Evolutionary conservation across 2,113 vertebrate species (phyloP), one percentile per base, ranked within the genome.

Genomic region (Hippolais icterina): DNA sequence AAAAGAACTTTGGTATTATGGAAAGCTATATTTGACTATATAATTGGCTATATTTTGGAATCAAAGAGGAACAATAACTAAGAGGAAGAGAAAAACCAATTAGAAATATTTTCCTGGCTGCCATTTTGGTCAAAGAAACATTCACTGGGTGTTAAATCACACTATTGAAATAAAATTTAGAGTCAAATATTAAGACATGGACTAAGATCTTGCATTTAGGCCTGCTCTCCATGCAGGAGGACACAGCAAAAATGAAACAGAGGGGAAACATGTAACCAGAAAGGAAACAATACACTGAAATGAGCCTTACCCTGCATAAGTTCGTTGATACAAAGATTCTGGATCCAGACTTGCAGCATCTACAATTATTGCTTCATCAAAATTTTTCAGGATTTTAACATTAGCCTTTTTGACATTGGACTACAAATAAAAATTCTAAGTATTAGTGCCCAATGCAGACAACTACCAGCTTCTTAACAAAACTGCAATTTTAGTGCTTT

Each of bases 381-480:
- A 99, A 97, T 99, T 99, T 97, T 99, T 99, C 97, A 99, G 97
- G 98, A 99, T 99, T 98, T 99, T 99, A 97, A 99, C 98, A 60
- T 97, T 99, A 87, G 98, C 98, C 98, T 99, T 99, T 98, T 98
- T 99, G 97, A 98, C 87, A 94, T 87, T 96, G 90, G 97, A 96
- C 98, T 98, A 96, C 70, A 98, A 97, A 98, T 8, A 96, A 88
- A 97, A 97, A 97, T 89, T 60, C 44, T 68, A 93, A 87, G 95
- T 64, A 93, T 98, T 93, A 97, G 72, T 94, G 93, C 91, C 90
- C 50, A 78, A 94, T 39, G 91, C 59, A 94, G 83, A 90, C 57
- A 96, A 92, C 56, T 83, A 56, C 37, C 5, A 66, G 83, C 76
- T 83, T 90, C 89, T 86, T 68, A 70, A 70, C 56, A 90, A 61